Percentiles rank a stretch among this genome's conserved stretches.
Evolutionary conservation across 2,888 invertebrate species (phyloP).

Genomic region (Ichneumoninae sp.): DNA sequence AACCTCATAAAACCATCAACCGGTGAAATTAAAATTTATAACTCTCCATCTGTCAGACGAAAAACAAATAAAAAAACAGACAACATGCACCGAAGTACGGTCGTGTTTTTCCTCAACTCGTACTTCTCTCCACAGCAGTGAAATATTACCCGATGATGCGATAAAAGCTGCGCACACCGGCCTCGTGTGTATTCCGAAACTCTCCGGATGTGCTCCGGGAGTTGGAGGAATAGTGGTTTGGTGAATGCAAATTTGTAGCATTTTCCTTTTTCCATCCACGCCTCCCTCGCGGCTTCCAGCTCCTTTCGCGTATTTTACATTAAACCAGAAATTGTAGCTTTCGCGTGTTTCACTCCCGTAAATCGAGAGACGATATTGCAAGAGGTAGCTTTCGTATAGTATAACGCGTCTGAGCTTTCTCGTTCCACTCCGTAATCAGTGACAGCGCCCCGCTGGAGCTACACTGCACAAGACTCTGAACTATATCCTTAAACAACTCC

Average conservation of each 20-base stretch:
- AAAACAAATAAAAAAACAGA: slow-evolving; percentile 6
- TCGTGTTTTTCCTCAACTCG: slow-evolving; percentile 27
- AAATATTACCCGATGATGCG: slow-evolving; percentile 47
- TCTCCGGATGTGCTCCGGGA: slow-evolving; percentile 1
- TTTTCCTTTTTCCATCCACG: slow-evolving; percentile 42
- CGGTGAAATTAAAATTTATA: slow-evolving; percentile 3
- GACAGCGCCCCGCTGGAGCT: slow-evolving; percentile 18
- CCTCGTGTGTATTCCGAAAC: slow-evolving; percentile 12
- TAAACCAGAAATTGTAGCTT: slow-evolving; percentile 50
- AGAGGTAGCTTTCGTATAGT: slow-evolving; percentile 41
- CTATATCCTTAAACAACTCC: slow-evolving; percentile 44
- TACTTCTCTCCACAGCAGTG: slow-evolving; percentile 20
- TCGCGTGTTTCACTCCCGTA: slow-evolving; percentile 55
- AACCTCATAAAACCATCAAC: neutral
- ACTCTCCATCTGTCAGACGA: neutral
- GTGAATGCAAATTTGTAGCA: slow-evolving; percentile 42
- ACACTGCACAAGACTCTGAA: slow-evolving; percentile 43
- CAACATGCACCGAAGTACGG: slow-evolving; percentile 14
- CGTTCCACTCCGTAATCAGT: slow-evolving; percentile 58
- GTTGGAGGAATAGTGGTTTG: slow-evolving; percentile 1
- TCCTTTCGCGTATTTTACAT: slow-evolving; percentile 20
- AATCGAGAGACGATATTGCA: slow-evolving; percentile 46
- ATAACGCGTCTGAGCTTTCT: slow-evolving; percentile 45
- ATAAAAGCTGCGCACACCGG: slow-evolving; percentile 47
- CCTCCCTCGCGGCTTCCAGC: slow-evolving; percentile 5